Evolutionary conservation across 2,888 invertebrate genomes (phyloP).

Genomic region (Polyploca ridens): DNA sequence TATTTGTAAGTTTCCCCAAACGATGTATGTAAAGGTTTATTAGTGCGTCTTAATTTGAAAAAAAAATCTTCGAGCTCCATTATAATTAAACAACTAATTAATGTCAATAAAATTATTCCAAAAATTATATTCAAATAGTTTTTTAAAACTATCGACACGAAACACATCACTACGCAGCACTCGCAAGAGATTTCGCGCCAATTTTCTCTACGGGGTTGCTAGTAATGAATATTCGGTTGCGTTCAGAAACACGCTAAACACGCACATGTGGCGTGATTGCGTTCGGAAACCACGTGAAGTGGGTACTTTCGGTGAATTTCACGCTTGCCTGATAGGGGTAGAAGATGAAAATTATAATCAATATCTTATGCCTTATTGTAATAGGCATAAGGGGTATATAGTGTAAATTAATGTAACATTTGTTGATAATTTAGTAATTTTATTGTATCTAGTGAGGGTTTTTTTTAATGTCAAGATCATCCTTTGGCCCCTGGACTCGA

Average conservation of each 20-base stretch:
- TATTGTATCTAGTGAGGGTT: no score
- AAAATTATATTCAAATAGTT: not conserved
- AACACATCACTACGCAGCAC: constrained; percentile 22
- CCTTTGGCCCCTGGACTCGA: no score
- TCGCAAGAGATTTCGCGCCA: constrained; percentile 50
- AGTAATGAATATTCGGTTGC: constrained; percentile 57
- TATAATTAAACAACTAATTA: no score
- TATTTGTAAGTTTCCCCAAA: no score
- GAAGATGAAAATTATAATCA: constrained; percentile 23
- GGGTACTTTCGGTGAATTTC: constrained; percentile 39
- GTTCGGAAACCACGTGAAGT: constrained; percentile 48
- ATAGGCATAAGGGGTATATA: not conserved
- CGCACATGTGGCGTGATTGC: constrained; percentile 74
- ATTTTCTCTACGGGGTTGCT: constrained; percentile 70
- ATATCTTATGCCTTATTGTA: not conserved
- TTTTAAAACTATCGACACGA: constrained; percentile 21
- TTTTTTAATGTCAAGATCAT: no score
- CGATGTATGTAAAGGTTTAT: no score
- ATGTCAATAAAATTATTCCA: not conserved
- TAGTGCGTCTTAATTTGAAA: no score
- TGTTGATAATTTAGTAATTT: not conserved
- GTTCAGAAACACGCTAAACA: constrained; percentile 40
- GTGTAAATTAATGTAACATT: not conserved
- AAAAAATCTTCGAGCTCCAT: no score
- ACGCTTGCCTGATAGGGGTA: constrained; percentile 61